A percentile compares a stretch with the other conserved stretches of the same genome.
These are phyloP conservation scores for Augiades crinisus DNA, from an alignment of 2,888 invertebrate genomes.

Conservation along the genomic window DNA sequence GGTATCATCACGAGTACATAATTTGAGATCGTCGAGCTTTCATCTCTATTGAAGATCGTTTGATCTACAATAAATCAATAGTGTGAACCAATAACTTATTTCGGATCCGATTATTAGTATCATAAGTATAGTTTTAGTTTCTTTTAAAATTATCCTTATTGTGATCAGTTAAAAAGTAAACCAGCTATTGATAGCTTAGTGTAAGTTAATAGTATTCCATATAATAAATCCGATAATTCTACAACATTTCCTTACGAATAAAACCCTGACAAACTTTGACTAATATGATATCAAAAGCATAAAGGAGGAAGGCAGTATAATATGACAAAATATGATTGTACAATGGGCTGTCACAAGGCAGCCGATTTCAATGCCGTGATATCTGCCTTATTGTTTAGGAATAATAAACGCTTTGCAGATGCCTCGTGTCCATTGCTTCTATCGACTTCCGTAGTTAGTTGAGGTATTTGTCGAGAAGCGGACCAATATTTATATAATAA, in stretches of 20 bases:
- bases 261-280: conserved; percentile 17
- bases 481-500: too few species aligned
- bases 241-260: conserved; percentile 1
- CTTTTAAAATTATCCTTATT: too few species aligned
- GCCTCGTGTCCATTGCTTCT: conserved; percentile 22
- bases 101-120: too few species aligned
- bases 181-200: too few species aligned
- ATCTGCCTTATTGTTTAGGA: conserved; percentile 38
- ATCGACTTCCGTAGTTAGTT: background rate
- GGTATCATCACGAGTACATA: too few species aligned
- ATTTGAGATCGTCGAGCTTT: too few species aligned
- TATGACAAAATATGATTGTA: conserved; percentile 30
- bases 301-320: conserved; percentile 16
- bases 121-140: too few species aligned
- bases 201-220: too few species aligned
- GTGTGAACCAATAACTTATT: too few species aligned
- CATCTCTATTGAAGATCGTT: too few species aligned
- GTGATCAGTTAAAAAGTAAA: too few species aligned
- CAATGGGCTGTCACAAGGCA: conserved; percentile 33
- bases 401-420: conserved; percentile 33
- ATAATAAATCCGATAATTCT: background rate
- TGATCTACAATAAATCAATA: too few species aligned
- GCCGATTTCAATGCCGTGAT: conserved; percentile 34
- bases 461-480: background rate
- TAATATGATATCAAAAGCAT: conserved; percentile 24